Evolutionary conservation across 2,113 vertebrate species (phyloP), one percentile per base, ranked within the genome.

Genomic region (Oncorhynchus keta): DNA sequence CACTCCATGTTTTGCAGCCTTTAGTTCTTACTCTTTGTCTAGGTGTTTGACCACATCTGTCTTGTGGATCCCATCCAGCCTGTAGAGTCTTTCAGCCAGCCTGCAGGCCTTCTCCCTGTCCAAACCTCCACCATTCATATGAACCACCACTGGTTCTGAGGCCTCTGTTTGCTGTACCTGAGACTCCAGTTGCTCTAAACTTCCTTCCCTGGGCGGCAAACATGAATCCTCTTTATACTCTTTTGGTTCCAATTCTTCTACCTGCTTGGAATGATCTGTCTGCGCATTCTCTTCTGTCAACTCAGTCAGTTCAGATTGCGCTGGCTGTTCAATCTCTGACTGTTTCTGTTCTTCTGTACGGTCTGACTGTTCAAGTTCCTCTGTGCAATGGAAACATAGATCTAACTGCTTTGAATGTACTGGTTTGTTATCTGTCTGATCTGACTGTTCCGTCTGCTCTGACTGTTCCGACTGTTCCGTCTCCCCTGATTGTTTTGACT

Each of bases 1-100:
- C 51, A 18, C 51, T 18, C 16, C 51, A 5, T 55, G 51, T 55
- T 18, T 18, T 55, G 51, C 51, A 18, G 51, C 16, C 13, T 55
- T 18, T 62, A 45, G n/a, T n/a, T 28, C 93, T 92, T 90, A 94
- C 94, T 94, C 93, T 91, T 94, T 94, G 87, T 94, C 92, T 20
- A 94, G 68, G 87, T 94, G 90, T 74, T 87, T 89, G 75, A 94
- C 94, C 83, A 94, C 94, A 22, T 94, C 92, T 12, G 86, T 90
- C 4, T 82, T 91, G 12, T 90, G 89, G 74, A 94, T 72, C 24
- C 84, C 82, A 0, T 94, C 93, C 81, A 94, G 75, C 30, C 85
- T 86, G 64, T 88, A 89, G 59, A 94, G 91, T 73, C 68, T 84
- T 9, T 93, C 85, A 3, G 94, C 94, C 16, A 94, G 88, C 71